Percentiles rank a stretch among this genome's conserved stretches.
phyloP scores from a whole-genome alignment of 2,888 invertebrate species.

The Lysandra bellargus region DNA sequence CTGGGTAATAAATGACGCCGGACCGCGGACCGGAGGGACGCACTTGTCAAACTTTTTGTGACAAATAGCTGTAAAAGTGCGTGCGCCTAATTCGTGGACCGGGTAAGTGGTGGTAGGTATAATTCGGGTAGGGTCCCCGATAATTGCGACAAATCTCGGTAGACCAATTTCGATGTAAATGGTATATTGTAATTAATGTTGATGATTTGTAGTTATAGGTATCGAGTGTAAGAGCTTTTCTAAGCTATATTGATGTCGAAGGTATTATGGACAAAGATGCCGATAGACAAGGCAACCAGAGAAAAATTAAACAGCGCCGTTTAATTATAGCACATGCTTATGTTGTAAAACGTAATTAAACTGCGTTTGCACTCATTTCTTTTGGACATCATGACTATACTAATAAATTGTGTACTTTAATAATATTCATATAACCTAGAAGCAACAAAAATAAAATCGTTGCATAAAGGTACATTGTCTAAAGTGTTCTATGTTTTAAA shows the following conservation, averaged over 20 bases:
- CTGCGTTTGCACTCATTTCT: not conserved
- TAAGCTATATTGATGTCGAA: not conserved
- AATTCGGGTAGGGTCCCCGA: not conserved
- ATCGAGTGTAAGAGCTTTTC: not conserved
- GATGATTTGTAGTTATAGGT: not conserved
- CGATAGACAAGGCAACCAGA: not conserved
- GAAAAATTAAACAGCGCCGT: not conserved
- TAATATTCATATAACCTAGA: no score
- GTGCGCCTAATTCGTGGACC: slow-evolving; percentile 54
- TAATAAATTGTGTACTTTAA: no score
- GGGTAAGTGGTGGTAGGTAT: slow-evolving; percentile 31
- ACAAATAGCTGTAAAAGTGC: slow-evolving; percentile 76
- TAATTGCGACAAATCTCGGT: slow-evolving; percentile 22
- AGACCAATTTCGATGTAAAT: not conserved
- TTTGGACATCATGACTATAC: not conserved
- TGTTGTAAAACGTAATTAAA: no score
- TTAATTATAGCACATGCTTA: not conserved
- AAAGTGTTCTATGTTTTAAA: not conserved
- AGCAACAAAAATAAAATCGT: no score
- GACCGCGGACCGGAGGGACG: slow-evolving; percentile 58
- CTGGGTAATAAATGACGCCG: slow-evolving; percentile 69
- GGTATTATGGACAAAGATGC: not conserved
- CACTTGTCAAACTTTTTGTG: slow-evolving; percentile 75
- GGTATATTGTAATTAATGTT: not conserved
- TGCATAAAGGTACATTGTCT: not conserved